Conservation (phyloP, 2,888 invertebrate genomes). For the Lochmaea crataegi region DNA sequence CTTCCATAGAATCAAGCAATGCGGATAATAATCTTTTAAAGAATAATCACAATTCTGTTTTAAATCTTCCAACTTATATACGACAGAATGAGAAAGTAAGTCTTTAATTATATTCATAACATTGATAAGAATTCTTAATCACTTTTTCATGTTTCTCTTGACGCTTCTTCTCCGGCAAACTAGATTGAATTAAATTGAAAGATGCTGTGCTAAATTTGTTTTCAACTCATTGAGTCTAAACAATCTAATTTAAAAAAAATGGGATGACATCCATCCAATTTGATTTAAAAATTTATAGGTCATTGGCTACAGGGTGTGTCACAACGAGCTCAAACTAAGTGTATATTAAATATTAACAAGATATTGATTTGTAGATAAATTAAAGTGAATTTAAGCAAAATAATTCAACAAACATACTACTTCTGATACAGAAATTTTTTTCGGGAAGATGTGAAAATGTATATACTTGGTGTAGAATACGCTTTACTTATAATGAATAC, state of each 20-base stretch:
- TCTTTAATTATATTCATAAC: constrained; percentile 47
- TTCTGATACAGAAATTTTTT: too few species aligned
- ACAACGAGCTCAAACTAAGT: too few species aligned
- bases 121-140: constrained; percentile 31
- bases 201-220: not conserved
- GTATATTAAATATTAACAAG: too few species aligned
- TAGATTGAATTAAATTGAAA: not conserved
- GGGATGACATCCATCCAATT: not conserved
- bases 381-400: too few species aligned
- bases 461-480: too few species aligned
- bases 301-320: too few species aligned
- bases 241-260: not conserved
- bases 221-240: not conserved
- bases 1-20: constrained; percentile 23
- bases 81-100: constrained; percentile 75
- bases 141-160: not conserved
- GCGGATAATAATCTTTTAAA: constrained; percentile 65
- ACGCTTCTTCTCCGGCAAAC: not conserved
- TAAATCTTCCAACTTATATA: constrained; percentile 81
- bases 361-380: too few species aligned
- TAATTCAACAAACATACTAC: too few species aligned
- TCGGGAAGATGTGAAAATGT: too few species aligned
- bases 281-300: too few species aligned
- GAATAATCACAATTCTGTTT: constrained; percentile 69
- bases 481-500: too few species aligned